Evolutionary conservation across 2,113 vertebrate genomes (phyloP), one percentile per base, ranked within the genome.

Genomic region (Hipposideros armiger): DNA sequence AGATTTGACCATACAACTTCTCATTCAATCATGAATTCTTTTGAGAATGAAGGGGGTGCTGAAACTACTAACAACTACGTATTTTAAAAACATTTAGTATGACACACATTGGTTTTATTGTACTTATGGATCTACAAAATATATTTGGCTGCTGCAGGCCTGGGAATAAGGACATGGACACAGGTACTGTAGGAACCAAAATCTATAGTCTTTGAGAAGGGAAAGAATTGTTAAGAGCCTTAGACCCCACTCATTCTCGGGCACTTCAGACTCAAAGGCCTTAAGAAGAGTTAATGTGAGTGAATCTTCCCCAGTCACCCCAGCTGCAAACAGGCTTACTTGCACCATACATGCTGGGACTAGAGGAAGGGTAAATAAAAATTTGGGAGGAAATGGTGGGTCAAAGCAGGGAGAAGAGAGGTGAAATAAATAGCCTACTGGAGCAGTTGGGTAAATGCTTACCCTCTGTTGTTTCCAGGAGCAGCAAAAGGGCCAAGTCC

Each of bases 341-440:
- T 28, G 28, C 1, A 17, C 45, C 30, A 45, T 45, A 60, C 2
- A 83, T 36, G 67, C 0, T 83, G n/a, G 22, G 26, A 10, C 40
- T 50, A 3, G 2, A 5, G 11, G n/a, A 20, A 11, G 14, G 11
- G 5, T 60, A 30, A 67, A 36, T 15, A 91, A 15, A 66, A 69
- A 54, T 70, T 28, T 13, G 0, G 14, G 62, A 11, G 2, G 4
- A 60, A 47, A 20, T 47, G 7, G 2, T 76, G 7, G 0, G 3
- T 42, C 28, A 69, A n/a, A 2, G 17, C 3, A 60, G 16, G 36
- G 11, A 45, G 7, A 28, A 32, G 45, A 22, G 4, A 40, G 22
- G 17, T 47, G 11, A 26, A 62, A 56, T 26, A n/a, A 54, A 36
- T 4, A 82, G 87, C 42, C 13, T 45, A 36, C 40, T 15, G 6